Evolutionary conservation across 1,140 invertebrate species (phyloP), one percentile per base, ranked within the genome.

Genomic region (Saccostrea glomerata): DNA sequence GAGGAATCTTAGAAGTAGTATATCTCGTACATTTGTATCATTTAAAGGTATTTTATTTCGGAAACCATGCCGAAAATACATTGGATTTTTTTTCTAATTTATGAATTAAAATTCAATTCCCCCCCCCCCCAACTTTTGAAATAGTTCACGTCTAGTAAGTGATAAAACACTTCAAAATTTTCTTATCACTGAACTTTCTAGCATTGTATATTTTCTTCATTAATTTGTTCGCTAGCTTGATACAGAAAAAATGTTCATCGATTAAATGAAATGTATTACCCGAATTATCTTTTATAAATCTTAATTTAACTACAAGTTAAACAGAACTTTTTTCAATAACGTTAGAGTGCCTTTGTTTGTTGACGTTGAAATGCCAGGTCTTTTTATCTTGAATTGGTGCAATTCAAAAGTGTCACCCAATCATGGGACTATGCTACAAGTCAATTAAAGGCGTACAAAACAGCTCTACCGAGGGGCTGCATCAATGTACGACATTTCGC

Each of bases 341-440:
- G 20, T 85, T 40, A 17, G 60, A 85, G 30, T 36, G 20, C 17
- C 15, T 85, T 85, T 85, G 84, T 85, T 85, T 85, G 56, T 56
- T 60, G n/a, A 85, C 30, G 84, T 36, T 60, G 23, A 77, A 58
- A 58, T 85, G 84, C 63, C 56, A 85, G 58, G 56, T 40, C 84
- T 56, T 85, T 84, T 85, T 85, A 85, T 85, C 84, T 85, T 60
- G 84, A 85, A 85, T 85, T 85, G 84, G 84, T 85, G 47, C 47
- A 85, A 77, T 77, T 77, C 25, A 77, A 77, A 77, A 77, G 70
- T 77, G 70, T 77, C 70, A 77, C 25, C 60, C 30, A 77, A 30
- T 77, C 30, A 77, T 77, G 30, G 30, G 70, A 9, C 25, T 25
- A 36, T 25, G 70, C 70, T 9, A 23, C 23, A 25, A 77, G 70